These are phyloP conservation scores for Acropternis orthonyx DNA, from an alignment of 2,797 vertebrate genomes.

Conservation along the genomic window DNA sequence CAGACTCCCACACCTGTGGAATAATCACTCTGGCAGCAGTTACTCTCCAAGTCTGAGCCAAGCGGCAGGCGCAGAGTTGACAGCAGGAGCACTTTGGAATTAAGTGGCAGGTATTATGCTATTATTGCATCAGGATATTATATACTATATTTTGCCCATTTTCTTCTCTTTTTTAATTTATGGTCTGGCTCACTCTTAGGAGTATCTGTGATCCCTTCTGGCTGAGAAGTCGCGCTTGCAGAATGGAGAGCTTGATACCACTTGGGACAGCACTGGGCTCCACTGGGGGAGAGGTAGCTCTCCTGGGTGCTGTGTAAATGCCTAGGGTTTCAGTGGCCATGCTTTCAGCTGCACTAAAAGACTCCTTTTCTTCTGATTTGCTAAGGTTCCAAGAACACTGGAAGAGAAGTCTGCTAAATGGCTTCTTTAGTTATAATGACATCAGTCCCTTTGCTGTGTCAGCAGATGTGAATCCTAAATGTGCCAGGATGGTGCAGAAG, in stretches of 20 bases:
- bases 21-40: background rate
- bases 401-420: constrained; percentile 12
- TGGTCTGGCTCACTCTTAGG: background rate
- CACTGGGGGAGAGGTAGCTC: background rate
- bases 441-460: constrained; percentile 21
- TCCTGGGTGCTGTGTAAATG: background rate
- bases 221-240: fast-evolving
- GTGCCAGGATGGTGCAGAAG: background rate
- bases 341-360: background rate
- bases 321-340: background rate
- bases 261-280: background rate
- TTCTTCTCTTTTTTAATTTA: background rate
- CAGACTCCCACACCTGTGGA: background rate
- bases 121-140: background rate
- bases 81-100: background rate
- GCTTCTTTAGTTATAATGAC: constrained; percentile 11
- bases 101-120: background rate
- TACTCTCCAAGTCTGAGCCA: background rate
- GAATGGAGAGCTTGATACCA: background rate
- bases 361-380: constrained; percentile 7
- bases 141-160: background rate
- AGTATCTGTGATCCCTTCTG: background rate
- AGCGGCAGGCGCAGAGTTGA: fast-evolving
- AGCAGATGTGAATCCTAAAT: constrained; percentile 50
- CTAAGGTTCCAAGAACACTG: background rate